These are phyloP conservation scores for Cantharis flavilabris DNA, from an alignment of 2,888 invertebrate genomes.

Conservation along the genomic window DNA sequence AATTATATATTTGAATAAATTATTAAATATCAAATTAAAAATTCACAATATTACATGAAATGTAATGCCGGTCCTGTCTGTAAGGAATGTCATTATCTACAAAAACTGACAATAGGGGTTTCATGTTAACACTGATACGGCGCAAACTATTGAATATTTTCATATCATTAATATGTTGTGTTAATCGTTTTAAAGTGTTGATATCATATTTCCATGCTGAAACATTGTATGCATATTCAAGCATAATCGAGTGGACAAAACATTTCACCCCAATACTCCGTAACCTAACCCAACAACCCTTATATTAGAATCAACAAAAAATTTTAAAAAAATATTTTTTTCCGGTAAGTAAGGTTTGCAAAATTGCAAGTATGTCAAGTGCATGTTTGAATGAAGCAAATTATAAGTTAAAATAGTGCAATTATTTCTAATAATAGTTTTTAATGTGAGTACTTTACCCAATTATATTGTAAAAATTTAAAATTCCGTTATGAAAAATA, in stretches of 20 bases:
- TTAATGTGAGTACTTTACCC: background rate
- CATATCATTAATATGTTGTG: background rate
- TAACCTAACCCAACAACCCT: background rate
- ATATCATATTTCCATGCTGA: background rate
- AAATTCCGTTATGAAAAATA: background rate
- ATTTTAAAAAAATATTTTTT: background rate
- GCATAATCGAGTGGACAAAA: background rate
- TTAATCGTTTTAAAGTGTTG: background rate
- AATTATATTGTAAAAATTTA: background rate
- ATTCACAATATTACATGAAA: no score
- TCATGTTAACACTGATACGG: background rate
- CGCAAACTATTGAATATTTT: background rate
- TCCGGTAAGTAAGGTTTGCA: background rate
- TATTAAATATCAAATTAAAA: no score
- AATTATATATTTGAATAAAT: no score
- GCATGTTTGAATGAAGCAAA: background rate
- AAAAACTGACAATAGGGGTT: background rate
- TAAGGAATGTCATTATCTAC: background rate
- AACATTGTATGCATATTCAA: background rate
- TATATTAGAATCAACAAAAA: background rate
- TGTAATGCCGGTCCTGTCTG: background rate
- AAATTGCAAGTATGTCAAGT: background rate
- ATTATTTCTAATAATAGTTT: background rate
- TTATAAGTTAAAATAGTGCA: background rate
- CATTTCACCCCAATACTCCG: background rate